Conservation (phyloP, 2,113 vertebrate species). For the Ptyas mucosa region DNA sequence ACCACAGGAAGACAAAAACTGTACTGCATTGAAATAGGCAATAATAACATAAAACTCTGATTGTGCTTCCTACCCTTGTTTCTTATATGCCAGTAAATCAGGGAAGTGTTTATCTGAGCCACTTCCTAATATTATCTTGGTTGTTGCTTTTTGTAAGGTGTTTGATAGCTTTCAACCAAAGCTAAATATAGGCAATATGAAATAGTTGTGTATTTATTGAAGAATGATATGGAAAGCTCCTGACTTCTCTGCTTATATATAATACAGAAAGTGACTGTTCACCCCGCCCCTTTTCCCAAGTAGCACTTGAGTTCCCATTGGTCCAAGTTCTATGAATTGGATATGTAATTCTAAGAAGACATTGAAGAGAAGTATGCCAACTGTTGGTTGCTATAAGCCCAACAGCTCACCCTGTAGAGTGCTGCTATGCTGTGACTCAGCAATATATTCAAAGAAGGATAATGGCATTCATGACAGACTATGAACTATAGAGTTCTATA, state of each 20-base stretch:
- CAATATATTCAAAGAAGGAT: not conserved
- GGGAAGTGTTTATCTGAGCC: not conserved
- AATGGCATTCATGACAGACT: not conserved
- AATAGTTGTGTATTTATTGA: not conserved
- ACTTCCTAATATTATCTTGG: not conserved
- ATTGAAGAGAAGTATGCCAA: not conserved
- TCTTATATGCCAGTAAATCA: not conserved
- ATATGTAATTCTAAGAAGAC: not conserved
- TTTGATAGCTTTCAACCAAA: not conserved
- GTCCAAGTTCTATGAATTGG: not conserved
- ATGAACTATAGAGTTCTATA: not conserved
- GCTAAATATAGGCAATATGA: not conserved
- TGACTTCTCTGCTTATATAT: not conserved
- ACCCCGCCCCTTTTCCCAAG: not conserved
- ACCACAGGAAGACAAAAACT: not conserved
- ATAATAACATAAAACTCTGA: not conserved
- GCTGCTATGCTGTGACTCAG: not conserved
- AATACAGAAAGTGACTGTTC: not conserved
- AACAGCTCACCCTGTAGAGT: not conserved
- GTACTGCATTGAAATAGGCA: not conserved
- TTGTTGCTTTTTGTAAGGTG: not conserved
- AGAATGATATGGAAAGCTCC: not conserved
- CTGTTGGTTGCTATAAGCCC: not conserved
- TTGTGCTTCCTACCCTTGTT: not conserved
- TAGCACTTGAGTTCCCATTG: not conserved